Percentiles rank a stretch among this genome's conserved stretches.
These are phyloP conservation scores for Torymus auratus DNA, from an alignment of 2,888 invertebrate genomes.

Conservation along the genomic window DNA sequence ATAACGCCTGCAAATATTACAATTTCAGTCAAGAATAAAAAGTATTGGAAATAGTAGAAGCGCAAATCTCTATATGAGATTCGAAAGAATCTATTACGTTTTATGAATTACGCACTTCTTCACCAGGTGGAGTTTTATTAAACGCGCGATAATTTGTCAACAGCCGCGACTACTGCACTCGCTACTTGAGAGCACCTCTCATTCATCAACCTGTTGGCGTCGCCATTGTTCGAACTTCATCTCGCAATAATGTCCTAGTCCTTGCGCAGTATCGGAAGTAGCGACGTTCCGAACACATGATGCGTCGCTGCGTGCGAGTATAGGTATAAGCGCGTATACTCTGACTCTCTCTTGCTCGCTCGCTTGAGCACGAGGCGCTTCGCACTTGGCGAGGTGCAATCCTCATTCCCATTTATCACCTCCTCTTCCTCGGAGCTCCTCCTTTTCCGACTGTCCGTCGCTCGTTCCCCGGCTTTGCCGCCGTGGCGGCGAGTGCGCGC, in stretches of 20 bases:
- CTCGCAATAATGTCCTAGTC: not conserved
- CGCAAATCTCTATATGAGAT: no score
- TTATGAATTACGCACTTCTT: no score
- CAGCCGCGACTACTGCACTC: no score
- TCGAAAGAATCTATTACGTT: no score
- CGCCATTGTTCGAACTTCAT: not conserved
- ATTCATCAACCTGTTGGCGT: not conserved
- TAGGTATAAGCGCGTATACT: not conserved
- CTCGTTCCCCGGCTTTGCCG: slow-evolving; percentile 39
- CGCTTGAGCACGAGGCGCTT: not conserved
- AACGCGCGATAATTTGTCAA: no score
- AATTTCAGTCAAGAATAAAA: no score
- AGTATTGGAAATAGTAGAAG: no score
- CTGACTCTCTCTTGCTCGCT: not conserved
- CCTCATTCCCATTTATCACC: slow-evolving; percentile 75
- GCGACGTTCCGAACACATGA: slow-evolving; percentile 7
- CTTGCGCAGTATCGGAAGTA: not conserved
- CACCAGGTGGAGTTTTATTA: no score
- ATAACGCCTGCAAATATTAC: no score
- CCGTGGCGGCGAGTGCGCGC: slow-evolving; percentile 19
- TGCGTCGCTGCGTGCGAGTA: not conserved
- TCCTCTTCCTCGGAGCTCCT: slow-evolving; percentile 61
- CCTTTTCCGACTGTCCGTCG: slow-evolving; percentile 50
- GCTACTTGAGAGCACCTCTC: not conserved
- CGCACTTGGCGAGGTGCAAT: slow-evolving; percentile 69